These are phyloP conservation scores for Chanos chanos DNA, from an alignment of 2,797 vertebrate species.

Conservation along the genomic window DNA sequence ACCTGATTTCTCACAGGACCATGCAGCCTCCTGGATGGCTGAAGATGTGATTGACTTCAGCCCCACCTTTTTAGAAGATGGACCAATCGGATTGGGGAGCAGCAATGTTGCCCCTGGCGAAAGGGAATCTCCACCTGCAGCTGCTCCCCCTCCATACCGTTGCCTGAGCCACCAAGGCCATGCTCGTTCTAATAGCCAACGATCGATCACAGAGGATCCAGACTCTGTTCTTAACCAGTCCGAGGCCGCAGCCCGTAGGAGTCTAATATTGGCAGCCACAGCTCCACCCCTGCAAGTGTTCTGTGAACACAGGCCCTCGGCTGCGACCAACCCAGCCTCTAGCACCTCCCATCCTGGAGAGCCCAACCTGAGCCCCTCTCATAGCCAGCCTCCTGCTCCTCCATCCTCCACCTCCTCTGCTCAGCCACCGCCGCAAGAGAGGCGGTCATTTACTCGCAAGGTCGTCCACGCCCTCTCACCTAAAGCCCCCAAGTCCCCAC, in stretches of 20 bases:
- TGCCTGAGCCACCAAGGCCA: conserved; percentile 61
- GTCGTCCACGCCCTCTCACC: conserved; percentile 54
- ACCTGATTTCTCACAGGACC: conserved; percentile 58
- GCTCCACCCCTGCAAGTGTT: conserved; percentile 53
- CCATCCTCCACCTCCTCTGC: neutral
- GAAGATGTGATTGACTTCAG: conserved; percentile 73
- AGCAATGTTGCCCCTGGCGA: conserved; percentile 40
- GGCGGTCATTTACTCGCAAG: conserved; percentile 59
- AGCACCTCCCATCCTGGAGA: conserved; percentile 41
- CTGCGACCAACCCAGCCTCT: conserved; percentile 43
- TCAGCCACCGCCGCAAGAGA: conserved; percentile 50
- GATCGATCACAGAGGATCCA: conserved; percentile 57
- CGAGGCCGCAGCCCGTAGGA: conserved; percentile 51
- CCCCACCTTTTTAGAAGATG: conserved; percentile 62
- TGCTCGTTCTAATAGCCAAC: conserved; percentile 48
- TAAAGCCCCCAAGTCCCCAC: conserved; percentile 52
- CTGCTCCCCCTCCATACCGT: conserved; percentile 66
- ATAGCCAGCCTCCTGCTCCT: conserved; percentile 45
- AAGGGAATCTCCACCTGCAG: conserved; percentile 45
- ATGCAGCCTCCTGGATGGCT: conserved; percentile 52
- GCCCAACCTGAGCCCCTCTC: conserved; percentile 45
- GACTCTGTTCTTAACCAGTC: conserved; percentile 62
- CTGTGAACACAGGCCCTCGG: conserved; percentile 51
- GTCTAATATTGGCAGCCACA: conserved; percentile 54
- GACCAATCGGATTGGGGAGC: conserved; percentile 55